These are phyloP conservation scores for Ramphastos sulfuratus DNA, from an alignment of 2,113 vertebrate species.

Conservation along the genomic window DNA sequence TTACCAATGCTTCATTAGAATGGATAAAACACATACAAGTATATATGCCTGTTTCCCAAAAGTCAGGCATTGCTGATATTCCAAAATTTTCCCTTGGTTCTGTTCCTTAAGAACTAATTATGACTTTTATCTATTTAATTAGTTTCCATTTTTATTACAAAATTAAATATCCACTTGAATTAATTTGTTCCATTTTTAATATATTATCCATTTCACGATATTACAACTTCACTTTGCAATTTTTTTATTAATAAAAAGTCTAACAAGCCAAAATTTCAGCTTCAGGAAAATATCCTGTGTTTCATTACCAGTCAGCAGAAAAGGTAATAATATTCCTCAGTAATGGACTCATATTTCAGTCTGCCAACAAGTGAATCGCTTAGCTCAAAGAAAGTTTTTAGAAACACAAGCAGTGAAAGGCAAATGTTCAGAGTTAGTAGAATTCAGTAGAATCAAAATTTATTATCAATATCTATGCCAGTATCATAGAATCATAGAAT, in stretches of 20 bases:
- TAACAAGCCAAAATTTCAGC: background rate
- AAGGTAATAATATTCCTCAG: background rate
- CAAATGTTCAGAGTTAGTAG: background rate
- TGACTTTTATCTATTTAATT: background rate
- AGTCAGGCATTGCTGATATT: background rate
- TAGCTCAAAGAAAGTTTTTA: background rate
- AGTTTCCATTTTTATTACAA: background rate
- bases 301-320: background rate
- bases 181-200: background rate
- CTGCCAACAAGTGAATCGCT: background rate
- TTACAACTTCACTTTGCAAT: background rate
- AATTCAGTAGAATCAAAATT: background rate
- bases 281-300: background rate
- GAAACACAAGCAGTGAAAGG: background rate
- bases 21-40: background rate
- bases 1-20: background rate
- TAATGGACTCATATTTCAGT: background rate
- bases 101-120: background rate
- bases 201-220: background rate
- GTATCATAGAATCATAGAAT: background rate
- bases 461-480: background rate
- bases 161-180: background rate
- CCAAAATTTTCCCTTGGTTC: background rate
- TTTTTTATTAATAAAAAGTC: background rate
- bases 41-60: background rate